phyloP scores from a whole-genome alignment of 2,113 vertebrate species.

The Sebastes schlegelii region DNA sequence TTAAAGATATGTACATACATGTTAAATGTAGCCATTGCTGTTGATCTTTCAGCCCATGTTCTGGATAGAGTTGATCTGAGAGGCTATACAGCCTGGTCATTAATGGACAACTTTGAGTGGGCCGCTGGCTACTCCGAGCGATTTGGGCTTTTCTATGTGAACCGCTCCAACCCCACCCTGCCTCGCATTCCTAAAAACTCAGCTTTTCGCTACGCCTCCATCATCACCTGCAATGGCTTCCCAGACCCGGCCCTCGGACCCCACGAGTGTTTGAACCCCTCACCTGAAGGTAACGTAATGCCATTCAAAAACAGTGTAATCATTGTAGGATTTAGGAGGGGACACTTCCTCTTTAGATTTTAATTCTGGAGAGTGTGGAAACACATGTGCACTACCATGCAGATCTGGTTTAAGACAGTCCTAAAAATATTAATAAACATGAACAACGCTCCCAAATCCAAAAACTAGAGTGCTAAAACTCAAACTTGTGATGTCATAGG shows the following conservation, averaged over 20 bases:
- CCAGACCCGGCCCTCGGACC: constrained; percentile 84
- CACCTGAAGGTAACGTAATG: constrained; percentile 41
- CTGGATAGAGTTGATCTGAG: constrained; percentile 43
- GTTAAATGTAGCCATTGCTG: not conserved
- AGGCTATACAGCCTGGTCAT: constrained; percentile 46
- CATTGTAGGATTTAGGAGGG: not conserved
- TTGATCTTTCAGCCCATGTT: constrained; percentile 26
- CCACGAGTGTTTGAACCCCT: constrained; percentile 84
- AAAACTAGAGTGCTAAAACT: no score
- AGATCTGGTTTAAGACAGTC: no score
- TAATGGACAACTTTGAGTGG: constrained; percentile 53
- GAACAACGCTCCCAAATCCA: no score
- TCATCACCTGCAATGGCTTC: constrained; percentile 90
- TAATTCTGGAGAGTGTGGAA: not conserved
- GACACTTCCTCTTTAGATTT: not conserved
- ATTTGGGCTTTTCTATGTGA: constrained; percentile 46
- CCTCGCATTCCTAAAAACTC: constrained; percentile 87
- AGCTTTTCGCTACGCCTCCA: constrained; percentile 80
- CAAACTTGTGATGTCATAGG: no score
- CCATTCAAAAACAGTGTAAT: not conserved
- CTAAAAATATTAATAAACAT: no score
- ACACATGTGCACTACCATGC: not conserved
- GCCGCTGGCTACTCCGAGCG: constrained; percentile 31
- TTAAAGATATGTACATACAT: not conserved
- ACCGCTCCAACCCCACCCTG: constrained; percentile 52